Evolutionary conservation across 2,888 invertebrate species (phyloP), one percentile per base, ranked within the genome.

Genomic region (Aphodius granarius): DNA sequence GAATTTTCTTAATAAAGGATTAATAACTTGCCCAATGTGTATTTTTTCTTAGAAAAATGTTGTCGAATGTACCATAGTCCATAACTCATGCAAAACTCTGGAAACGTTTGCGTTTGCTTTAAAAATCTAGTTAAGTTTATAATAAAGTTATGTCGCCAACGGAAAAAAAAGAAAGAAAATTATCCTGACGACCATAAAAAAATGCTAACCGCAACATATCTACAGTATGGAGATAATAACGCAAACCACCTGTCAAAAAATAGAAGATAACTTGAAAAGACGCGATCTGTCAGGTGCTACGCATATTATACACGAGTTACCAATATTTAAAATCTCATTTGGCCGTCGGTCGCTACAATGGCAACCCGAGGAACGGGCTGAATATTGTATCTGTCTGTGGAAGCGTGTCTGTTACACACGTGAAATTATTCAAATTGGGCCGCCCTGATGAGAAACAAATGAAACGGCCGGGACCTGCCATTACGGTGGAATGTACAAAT

Each of bases 391-490:
- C 63, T 70, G 68, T 20, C 43, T n/a, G 17, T 71, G 72, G 75
- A n/a, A 65, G 68, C 75, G 78, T 77, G 77, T 77, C 77, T 68
- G 72, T 75, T 68, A 17, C 75, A 17, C 75, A 78, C 73, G 77
- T 78, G 77, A 80, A 82, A 83, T 83, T 84, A 84, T 84, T 84
- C 83, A 84, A 84, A 84, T 84, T 80, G 82, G 81, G 77, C 76
- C 78, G 81, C 68, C 19, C 80, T 81, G 84, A 84, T 84, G 84
- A 84, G 84, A 85, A 84, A 82, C 82, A 84, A 84, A 85, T 84
- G 83, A 84, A 84, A 82, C 81, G 43, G 83, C 80, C 82, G 78
- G 79, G 80, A 81, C 81, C 82, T 80, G 80, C 81, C 77, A 85
- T 85, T 85, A 85, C 78, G 73, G 71, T 79, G 82, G 84, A 85